Base-by-base conservation (phyloP, 2,888 invertebrate species). In the Tolmerus cingulatus region DNA sequence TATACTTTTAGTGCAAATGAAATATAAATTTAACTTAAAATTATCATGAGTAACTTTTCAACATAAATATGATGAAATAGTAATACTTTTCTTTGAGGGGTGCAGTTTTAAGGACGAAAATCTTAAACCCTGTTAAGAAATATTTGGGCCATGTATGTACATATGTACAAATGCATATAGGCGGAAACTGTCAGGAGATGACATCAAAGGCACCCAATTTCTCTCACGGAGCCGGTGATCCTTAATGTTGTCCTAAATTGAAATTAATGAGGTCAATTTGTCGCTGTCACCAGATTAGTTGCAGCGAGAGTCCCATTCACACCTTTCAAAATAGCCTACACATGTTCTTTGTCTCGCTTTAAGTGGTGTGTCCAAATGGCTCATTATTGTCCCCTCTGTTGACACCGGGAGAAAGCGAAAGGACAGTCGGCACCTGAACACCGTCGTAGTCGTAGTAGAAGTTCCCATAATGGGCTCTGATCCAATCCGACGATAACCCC, bases 201-300 rank as follows among this genome's bases (percentile, higher is more conserved):
- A 37, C 76, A 76, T 76, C 76, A 76, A 76, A 76, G 76, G 40
- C 40, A 76, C 37, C 37, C 37, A 40, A 76, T 76, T 37, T 34
- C 76, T 76, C n/a, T n/a, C 76, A 34, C 40, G 19, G 40, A 2
- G 19, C 23, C 57, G 12, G 23, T 57, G 57, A 66, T 76, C 34
- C 76, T 76, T 76, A 76, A 34, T 76, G 76, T 79, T 51, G 43
- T 79, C 57, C n/a, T 82, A 82, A 82, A 23, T n/a, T 82, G 34
- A 82, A 82, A 82, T 82, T 82, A 82, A 82, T 82, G 57, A 57
- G 82, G 57, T 82, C 51, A 82, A 82, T 82, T 55, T 82, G 82
- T 82, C 82, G 55, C 34, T 82, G 82, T 82, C 82, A 82, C 5
- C n/a, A 82, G 82, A 57, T 82, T 57, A 30, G 57, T 30, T 57